Base-by-base conservation (phyloP, 2,797 vertebrate species). In the Eulemur albifrons region DNA sequence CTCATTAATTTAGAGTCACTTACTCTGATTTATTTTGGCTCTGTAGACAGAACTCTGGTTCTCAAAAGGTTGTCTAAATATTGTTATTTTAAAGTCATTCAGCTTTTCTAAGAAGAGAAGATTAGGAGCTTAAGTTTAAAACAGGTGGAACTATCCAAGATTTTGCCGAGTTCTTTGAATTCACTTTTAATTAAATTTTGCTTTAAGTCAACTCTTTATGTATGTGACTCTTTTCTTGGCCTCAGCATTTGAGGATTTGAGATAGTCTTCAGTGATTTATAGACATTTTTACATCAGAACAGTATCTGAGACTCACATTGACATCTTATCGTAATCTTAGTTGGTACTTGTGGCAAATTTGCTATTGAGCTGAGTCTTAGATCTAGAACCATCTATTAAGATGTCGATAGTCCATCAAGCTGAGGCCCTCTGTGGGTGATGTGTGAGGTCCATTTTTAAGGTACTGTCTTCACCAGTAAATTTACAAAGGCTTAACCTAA, bases 51-150 rank as follows among this genome's bases (percentile, higher is more conserved):
- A 52, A 93, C 7, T 48, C 35, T 76, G 38, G 0, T 67, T 88
- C n/a, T 84, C 43, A 59, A 84, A 84, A 50, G 32, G 9, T 32
- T 80, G 40, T 21, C 50, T 77, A 89, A 87, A 72, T 85, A 65
- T 11, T 54, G 7, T 35, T 75, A 75, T 79, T 63, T 95, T 95
- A 92, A 94, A 89, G 52, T 48, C 27, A 93, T 84, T 67, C 14
- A 84, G 7, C 7, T 90, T 97, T 93, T 69, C 7, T 17, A 81
- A 21, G 76, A 76, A 86, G 48, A 88, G 9, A 88, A 67, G 35
- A 93, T 91, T 8, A 90, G 88, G 54, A 89, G 20, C 27, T 12
- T 79, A 73, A n/a, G 7, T 84, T 95, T 27, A 61, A 87, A 92
- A 70, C 6, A 80, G 48, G 2, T 35, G 35, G 48, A 87, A 81